Percentiles rank a stretch among this genome's conserved stretches.
These are phyloP conservation scores for Sphaerodactylus townsendi DNA, from an alignment of 2,113 vertebrate genomes.

Conservation along the genomic window DNA sequence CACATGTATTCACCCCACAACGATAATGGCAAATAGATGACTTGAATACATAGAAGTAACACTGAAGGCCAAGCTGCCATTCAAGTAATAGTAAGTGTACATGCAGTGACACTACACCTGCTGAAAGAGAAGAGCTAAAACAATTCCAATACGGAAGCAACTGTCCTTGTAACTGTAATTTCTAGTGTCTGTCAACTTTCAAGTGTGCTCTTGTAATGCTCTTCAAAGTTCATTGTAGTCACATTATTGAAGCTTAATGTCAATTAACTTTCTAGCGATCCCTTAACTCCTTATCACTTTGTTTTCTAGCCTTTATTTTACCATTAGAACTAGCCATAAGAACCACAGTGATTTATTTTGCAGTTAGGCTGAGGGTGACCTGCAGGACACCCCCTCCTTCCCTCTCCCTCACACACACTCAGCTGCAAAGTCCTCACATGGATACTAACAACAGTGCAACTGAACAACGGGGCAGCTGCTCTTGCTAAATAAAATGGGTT, in stretches of 20 bases:
- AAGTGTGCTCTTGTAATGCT: neutral
- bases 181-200: neutral
- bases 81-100: neutral
- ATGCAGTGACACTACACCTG: neutral
- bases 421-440: neutral
- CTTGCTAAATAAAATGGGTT: neutral
- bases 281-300: neutral
- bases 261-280: neutral
- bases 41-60: neutral
- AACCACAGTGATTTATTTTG: slow-evolving; percentile 1
- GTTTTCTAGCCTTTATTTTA: neutral
- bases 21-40: neutral
- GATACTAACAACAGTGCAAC: neutral
- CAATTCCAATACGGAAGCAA: neutral
- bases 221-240: neutral
- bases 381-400: neutral
- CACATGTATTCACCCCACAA: neutral
- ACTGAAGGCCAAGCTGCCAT: neutral
- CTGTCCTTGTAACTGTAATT: neutral
- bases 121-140: neutral
- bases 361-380: neutral
- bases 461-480: neutral
- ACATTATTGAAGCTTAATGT: neutral
- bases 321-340: neutral
- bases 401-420: too few species aligned